phyloP scores from a whole-genome alignment of 1,140 invertebrate species.

The Sminthurides bifidus region DNA sequence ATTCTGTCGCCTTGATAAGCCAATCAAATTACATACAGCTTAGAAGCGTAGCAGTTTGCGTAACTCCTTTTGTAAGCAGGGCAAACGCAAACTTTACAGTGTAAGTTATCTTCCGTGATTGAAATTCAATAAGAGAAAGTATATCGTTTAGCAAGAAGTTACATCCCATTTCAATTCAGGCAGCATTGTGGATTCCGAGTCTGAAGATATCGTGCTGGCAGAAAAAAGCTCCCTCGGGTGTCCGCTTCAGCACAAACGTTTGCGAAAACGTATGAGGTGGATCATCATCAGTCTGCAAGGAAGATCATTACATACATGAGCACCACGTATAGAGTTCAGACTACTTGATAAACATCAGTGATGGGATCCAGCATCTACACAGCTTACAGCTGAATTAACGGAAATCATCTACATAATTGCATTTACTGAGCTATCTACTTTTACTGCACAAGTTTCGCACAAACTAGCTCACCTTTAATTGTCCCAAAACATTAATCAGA shows the following conservation, averaged over 20 bases:
- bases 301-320: too few species aligned
- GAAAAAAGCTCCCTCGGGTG: slow-evolving; percentile 48
- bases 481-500: slow-evolving; percentile 81
- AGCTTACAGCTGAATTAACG: not conserved
- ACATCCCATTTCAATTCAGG: too few species aligned
- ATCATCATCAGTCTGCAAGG: slow-evolving; percentile 81
- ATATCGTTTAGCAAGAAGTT: too few species aligned
- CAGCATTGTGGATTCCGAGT: slow-evolving; percentile 71
- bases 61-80: too few species aligned
- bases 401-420: not conserved
- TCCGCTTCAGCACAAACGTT: slow-evolving; percentile 77
- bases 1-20: too few species aligned
- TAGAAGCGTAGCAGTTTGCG: too few species aligned
- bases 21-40: too few species aligned
- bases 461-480: slow-evolving; percentile 67
- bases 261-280: slow-evolving; percentile 80
- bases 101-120: too few species aligned
- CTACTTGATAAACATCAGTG: not conserved
- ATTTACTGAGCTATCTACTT: too few species aligned
- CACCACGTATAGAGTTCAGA: not conserved
- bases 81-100: too few species aligned
- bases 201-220: slow-evolving; percentile 88
- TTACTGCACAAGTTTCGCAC: too few species aligned
- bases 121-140: too few species aligned
- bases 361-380: not conserved